A percentile compares a stretch with the other conserved stretches of the same genome.
Conservation (phyloP, 2,113 vertebrate species). For the Pangasianodon hypophthalmus region DNA sequence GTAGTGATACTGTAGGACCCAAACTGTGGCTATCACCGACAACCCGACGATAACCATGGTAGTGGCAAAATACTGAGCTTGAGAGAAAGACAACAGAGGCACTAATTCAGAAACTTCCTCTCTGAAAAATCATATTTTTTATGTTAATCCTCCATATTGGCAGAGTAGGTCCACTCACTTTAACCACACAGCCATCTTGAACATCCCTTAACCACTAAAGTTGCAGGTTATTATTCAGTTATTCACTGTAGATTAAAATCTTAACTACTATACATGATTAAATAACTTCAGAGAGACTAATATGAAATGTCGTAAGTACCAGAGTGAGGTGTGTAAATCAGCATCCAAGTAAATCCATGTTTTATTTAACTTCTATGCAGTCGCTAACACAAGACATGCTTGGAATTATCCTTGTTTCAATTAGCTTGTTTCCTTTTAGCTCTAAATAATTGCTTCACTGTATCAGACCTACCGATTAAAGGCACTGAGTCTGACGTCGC, state of each 20-base stretch:
- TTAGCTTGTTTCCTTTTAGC: not conserved
- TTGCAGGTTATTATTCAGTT: not conserved
- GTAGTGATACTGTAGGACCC: conserved; percentile 92
- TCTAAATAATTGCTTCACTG: not conserved
- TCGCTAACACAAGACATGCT: not conserved
- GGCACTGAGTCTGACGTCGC: conserved; percentile 94
- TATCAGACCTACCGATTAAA: conserved; percentile 83
- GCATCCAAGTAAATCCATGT: not conserved
- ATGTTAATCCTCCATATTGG: not conserved
- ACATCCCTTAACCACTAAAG: not conserved
- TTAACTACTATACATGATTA: not conserved
- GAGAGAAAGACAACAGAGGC: conserved; percentile 40
- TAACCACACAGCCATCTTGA: not conserved
- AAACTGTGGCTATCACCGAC: conserved; percentile 90
- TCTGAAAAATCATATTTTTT: conserved; percentile 6
- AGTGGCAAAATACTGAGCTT: conserved; percentile 96
- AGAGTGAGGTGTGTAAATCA: not conserved
- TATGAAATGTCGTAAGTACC: not conserved
- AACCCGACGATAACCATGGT: conserved; percentile 96
- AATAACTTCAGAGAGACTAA: not conserved
- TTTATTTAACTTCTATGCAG: not conserved
- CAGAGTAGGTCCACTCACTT: not conserved
- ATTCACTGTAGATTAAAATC: not conserved
- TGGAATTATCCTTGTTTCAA: not conserved
- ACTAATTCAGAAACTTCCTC: not conserved